Evolutionary conservation across 2,888 invertebrate genomes (phyloP).

Genomic region (Acanthosoma haemorrhoidale): DNA sequence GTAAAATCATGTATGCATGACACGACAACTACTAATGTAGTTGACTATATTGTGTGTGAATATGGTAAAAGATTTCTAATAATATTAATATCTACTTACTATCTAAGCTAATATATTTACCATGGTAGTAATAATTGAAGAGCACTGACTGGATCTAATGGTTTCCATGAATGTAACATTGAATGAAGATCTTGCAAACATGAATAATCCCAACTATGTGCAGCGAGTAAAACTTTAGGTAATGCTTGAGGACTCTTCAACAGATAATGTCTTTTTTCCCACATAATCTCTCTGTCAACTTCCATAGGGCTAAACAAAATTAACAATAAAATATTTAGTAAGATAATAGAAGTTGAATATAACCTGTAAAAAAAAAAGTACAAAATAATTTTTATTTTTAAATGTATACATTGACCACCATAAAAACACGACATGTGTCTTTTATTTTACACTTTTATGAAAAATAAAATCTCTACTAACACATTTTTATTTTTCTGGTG

Average conservation of each 20-base stretch:
- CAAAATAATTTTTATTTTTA: no score
- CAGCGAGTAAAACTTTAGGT: constrained; percentile 79
- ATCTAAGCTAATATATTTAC: constrained; percentile 50
- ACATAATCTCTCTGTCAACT: constrained; percentile 73
- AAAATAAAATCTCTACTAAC: no score
- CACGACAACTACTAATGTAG: no score
- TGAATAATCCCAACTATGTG: constrained; percentile 87
- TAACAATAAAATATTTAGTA: no score
- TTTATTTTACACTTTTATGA: no score
- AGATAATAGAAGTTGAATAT: background rate
- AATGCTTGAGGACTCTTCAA: constrained; percentile 76
- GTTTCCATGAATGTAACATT: constrained; percentile 80
- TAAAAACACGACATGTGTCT: no score
- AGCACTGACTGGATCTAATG: constrained; percentile 80
- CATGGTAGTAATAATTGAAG: constrained; percentile 87
- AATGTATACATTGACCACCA: no score
- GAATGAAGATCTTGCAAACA: constrained; percentile 80
- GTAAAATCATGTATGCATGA: no score
- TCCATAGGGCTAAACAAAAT: constrained; percentile 57
- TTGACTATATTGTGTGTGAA: no score
- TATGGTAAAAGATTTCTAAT: background rate
- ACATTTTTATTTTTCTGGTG: no score
- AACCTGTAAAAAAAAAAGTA: no score
- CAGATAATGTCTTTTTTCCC: constrained; percentile 90
- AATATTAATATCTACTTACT: background rate